Evolutionary conservation across 2,113 vertebrate species (phyloP).

Genomic region (Nerophis lumbriciformis): DNA sequence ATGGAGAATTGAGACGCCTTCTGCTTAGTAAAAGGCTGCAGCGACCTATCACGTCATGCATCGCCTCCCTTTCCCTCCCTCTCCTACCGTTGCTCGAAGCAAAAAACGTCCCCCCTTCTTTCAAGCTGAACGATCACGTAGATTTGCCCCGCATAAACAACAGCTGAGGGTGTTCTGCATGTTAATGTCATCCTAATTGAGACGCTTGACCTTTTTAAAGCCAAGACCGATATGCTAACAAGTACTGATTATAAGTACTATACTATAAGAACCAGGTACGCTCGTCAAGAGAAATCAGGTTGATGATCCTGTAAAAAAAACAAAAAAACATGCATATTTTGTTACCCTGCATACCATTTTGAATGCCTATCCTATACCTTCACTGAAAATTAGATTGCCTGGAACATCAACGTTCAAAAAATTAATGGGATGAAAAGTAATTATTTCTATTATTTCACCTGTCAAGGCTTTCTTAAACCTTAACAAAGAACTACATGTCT

Average conservation of each 20-base stretch:
- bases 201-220: slow-evolving; percentile 16
- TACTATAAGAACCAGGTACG: background rate
- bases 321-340: no score
- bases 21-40: slow-evolving; percentile 28
- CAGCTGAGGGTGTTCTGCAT: background rate
- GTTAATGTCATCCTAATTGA: slow-evolving; percentile 10
- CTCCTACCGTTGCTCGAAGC: background rate
- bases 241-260: background rate
- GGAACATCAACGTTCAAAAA: no score
- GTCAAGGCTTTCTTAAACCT: no score
- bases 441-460: no score
- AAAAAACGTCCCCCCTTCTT: background rate
- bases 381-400: no score
- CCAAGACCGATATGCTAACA: background rate
- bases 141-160: slow-evolving; percentile 12
- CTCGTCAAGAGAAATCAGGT: background rate
- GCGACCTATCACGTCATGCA: slow-evolving; percentile 16
- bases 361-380: background rate
- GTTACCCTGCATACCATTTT: background rate
- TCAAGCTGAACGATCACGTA: slow-evolving; percentile 18
- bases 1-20: slow-evolving; percentile 33
- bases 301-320: background rate
- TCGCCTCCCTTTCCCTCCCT: background rate
- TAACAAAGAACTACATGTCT: no score
- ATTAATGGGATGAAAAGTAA: no score